phyloP scores from a whole-genome alignment of 2,888 invertebrate species.

The Aphrophora alni region DNA sequence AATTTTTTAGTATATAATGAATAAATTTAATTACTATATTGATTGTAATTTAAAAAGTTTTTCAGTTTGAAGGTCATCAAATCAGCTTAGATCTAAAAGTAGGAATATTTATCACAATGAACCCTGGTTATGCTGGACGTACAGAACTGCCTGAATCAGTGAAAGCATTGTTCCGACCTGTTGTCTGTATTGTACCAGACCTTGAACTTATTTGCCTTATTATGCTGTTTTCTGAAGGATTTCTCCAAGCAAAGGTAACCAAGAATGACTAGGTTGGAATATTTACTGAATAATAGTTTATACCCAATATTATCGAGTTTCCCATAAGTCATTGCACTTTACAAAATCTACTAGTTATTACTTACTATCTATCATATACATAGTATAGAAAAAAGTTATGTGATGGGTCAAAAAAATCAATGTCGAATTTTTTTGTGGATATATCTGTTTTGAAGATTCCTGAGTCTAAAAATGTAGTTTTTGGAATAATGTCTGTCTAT shows the following conservation, averaged over 20 bases:
- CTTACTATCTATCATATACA: too few species aligned
- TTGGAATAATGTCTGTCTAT: too few species aligned
- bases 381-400: too few species aligned
- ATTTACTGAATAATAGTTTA: conserved; percentile 13
- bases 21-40: too few species aligned
- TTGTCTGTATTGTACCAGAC: conserved; percentile 91
- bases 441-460: too few species aligned
- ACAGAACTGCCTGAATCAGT: conserved; percentile 93
- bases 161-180: conserved; percentile 89
- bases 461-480: too few species aligned
- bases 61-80: conserved; percentile 82
- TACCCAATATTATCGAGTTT: too few species aligned
- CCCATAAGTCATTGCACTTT: conserved; percentile 24
- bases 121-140: conserved; percentile 91
- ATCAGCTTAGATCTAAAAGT: conserved; percentile 83
- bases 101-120: conserved; percentile 95
- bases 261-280: not conserved
- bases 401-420: too few species aligned
- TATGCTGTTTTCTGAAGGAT: conserved; percentile 91
- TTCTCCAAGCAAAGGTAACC: conserved; percentile 82
- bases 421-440: too few species aligned
- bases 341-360: too few species aligned
- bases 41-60: too few species aligned
- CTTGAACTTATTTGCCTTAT: conserved; percentile 91
- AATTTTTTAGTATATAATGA: too few species aligned